Percentiles rank a stretch among this genome's conserved stretches.
Conservation (phyloP, 1,140 invertebrate species). For the Magallana ariakensis region DNA sequence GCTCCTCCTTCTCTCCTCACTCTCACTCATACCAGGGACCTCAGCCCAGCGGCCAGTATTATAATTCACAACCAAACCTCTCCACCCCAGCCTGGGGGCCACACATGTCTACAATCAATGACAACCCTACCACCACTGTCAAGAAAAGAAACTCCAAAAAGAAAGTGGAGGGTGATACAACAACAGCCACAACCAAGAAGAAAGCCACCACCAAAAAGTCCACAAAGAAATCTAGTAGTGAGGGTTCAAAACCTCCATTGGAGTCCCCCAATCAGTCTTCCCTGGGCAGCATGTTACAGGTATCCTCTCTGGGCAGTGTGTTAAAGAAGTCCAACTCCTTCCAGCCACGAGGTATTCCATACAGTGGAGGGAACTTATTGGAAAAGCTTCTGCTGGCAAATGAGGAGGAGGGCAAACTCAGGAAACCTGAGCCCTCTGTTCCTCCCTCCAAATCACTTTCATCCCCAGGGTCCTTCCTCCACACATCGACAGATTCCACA, state of each 20-base stretch:
- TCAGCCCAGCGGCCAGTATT: background rate
- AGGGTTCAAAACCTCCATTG: background rate
- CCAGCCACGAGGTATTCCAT: background rate
- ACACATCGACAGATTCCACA: slow-evolving; percentile 21
- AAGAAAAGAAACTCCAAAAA: background rate
- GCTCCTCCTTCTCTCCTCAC: background rate
- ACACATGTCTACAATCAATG: background rate
- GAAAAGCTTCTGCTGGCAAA: slow-evolving; percentile 49
- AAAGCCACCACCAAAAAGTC: background rate
- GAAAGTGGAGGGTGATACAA: background rate
- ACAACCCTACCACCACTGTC: background rate
- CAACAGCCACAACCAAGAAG: background rate
- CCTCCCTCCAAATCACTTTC: background rate
- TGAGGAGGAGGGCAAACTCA: slow-evolving; percentile 37
- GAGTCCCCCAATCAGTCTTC: background rate
- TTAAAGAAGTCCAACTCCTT: background rate
- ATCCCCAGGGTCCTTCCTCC: slow-evolving; percentile 12
- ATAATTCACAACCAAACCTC: background rate
- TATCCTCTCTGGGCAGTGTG: background rate
- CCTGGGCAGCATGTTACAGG: background rate
- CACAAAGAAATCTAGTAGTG: background rate
- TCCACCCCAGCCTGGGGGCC: background rate
- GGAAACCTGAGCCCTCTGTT: slow-evolving; percentile 4
- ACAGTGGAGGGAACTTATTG: slow-evolving; percentile 41
- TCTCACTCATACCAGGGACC: background rate